phyloP scores from a whole-genome alignment of 1,140 invertebrate species.

The Ceratosolen fusciceps region DNA sequence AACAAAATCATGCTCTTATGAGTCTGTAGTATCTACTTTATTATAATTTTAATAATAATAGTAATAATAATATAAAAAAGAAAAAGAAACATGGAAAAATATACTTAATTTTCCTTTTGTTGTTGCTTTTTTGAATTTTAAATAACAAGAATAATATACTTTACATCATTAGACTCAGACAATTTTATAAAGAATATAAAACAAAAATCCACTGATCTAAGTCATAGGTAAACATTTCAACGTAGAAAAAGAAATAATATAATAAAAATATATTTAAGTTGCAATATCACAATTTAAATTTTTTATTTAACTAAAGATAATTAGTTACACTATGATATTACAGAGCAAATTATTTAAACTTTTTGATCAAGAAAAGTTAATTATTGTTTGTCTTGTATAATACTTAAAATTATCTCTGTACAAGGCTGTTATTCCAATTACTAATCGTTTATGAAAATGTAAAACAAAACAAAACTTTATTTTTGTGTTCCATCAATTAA shows the following conservation, averaged over 20 bases:
- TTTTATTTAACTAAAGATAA: no score
- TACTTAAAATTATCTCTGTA: no score
- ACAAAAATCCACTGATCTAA: conserved; percentile 55
- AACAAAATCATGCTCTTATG: background rate
- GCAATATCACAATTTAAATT: no score
- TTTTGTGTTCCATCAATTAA: background rate
- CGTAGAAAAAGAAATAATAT: conserved; percentile 47
- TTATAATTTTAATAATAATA: conserved; percentile 9
- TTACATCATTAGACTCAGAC: conserved; percentile 30
- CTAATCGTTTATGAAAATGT: no score
- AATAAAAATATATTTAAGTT: conserved; percentile 38
- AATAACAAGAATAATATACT: conserved; percentile 33
- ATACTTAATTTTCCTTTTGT: conserved; percentile 8
- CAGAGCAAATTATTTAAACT: no score
- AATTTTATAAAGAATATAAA: conserved; percentile 46
- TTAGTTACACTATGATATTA: no score
- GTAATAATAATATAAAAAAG: conserved; percentile 26
- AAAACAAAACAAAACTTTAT: background rate
- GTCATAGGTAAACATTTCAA: conserved; percentile 58
- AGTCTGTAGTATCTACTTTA: background rate
- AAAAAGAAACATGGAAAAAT: background rate
- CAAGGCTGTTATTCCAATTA: no score
- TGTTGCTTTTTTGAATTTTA: conserved; percentile 21
- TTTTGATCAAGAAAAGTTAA: no score
- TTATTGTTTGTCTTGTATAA: no score